These are phyloP conservation scores for Aphidius gifuensis DNA, from an alignment of 1,140 invertebrate species.

Conservation along the genomic window DNA sequence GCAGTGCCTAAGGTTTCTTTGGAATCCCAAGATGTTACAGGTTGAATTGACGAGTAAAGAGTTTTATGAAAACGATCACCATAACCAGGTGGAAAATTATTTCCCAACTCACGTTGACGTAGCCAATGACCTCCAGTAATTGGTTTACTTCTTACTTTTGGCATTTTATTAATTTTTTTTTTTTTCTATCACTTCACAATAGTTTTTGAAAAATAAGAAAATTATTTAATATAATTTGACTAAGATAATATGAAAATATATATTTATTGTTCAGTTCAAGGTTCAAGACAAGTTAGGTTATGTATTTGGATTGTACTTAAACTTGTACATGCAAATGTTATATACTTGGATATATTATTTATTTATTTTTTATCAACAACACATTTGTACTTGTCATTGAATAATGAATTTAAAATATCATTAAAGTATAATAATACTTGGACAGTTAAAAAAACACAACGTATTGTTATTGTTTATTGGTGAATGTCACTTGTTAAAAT, in stretches of 20 bases:
- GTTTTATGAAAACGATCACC: slow-evolving; percentile 62
- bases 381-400: too few species aligned
- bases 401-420: too few species aligned
- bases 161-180: slow-evolving; percentile 29
- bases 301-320: background rate
- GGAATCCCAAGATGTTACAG: slow-evolving; percentile 65
- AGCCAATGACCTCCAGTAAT: slow-evolving; percentile 39
- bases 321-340: too few species aligned
- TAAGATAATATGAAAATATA: too few species aligned
- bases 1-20: slow-evolving; percentile 53
- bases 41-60: slow-evolving; percentile 64
- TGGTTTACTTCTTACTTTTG: slow-evolving; percentile 36
- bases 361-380: too few species aligned
- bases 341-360: too few species aligned
- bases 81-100: slow-evolving; percentile 58
- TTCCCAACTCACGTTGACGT: slow-evolving; percentile 59
- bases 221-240: too few species aligned
- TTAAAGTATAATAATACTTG: too few species aligned
- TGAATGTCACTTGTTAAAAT: too few species aligned
- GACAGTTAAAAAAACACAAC: too few species aligned
- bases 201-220: background rate
- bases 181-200: background rate
- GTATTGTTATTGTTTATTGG: too few species aligned
- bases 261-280: slow-evolving; percentile 3
- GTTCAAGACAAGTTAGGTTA: slow-evolving; percentile 12